Evolutionary conservation across 2,888 invertebrate species (phyloP).

Genomic region (Eupeodes luniger): DNA sequence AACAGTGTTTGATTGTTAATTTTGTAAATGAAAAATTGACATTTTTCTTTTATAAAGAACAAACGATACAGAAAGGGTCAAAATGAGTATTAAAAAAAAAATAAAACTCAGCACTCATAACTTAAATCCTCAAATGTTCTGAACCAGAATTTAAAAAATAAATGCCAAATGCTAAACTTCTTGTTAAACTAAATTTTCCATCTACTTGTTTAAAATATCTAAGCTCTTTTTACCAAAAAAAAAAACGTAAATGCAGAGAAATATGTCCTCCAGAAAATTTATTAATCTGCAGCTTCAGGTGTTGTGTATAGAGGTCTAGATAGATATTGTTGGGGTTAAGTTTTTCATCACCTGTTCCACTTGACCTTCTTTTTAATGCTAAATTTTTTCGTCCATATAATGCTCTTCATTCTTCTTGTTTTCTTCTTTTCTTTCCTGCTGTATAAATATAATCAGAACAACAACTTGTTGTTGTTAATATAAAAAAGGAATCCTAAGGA

Average conservation of each 20-base stretch:
- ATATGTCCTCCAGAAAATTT: constrained; percentile 6
- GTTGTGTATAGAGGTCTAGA: background rate
- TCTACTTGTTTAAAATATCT: background rate
- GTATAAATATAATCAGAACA: constrained; percentile 34
- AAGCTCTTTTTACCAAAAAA: background rate
- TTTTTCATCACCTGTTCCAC: constrained; percentile 53
- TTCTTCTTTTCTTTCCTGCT: background rate
- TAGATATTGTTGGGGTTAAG: constrained; percentile 39
- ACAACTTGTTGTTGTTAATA: constrained; percentile 19
- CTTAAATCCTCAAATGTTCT: too few species aligned
- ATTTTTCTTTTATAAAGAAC: too few species aligned
- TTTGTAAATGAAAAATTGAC: too few species aligned
- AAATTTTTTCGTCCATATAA: too few species aligned
- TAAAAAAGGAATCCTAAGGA: background rate
- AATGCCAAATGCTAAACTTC: background rate
- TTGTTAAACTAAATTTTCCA: background rate
- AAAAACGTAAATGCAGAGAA: background rate
- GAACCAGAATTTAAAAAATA: too few species aligned
- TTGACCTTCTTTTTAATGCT: constrained; percentile 43
- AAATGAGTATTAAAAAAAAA: too few species aligned
- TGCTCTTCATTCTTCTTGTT: background rate
- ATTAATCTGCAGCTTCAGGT: constrained; percentile 26
- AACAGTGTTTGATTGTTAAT: too few species aligned
- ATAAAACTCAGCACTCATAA: too few species aligned
- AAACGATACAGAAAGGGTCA: too few species aligned